Conservation (phyloP, 2,888 invertebrate genomes). For the Callyntrura guangdongensis region DNA sequence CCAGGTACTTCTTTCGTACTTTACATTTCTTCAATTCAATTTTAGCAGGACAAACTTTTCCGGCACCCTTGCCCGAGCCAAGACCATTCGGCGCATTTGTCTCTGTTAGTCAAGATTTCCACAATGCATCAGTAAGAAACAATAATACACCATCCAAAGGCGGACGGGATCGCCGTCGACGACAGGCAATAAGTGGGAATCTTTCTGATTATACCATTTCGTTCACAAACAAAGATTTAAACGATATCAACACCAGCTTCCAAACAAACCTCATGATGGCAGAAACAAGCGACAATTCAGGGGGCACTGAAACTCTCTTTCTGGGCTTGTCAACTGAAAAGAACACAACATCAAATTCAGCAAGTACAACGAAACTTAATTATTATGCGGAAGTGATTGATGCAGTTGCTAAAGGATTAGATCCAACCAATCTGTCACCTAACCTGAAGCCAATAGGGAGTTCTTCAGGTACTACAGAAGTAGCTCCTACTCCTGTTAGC, state of each 20-base stretch:
- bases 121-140: background rate
- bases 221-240: conserved; percentile 46
- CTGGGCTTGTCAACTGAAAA: background rate
- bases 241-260: conserved; percentile 32
- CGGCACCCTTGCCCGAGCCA: background rate
- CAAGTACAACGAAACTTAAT: background rate
- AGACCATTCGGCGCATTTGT: conserved; percentile 35
- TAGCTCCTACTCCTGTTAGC: no score
- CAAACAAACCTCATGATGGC: conserved; percentile 26
- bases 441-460: no score
- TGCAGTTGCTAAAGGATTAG: conserved; percentile 36
- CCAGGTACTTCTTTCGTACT: no score
- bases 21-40: background rate
- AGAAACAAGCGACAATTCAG: background rate
- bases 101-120: conserved; percentile 49
- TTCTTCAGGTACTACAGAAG: no score
- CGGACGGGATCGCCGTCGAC: background rate
- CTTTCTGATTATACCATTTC: conserved; percentile 40
- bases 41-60: conserved; percentile 6
- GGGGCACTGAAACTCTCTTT: no score
- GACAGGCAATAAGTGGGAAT: conserved; percentile 40
- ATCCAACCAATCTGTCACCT: background rate
- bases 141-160: background rate
- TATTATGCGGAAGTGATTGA: conserved; percentile 37
- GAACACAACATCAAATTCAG: background rate